Conservation (phyloP, 2,797 vertebrate genomes). For the Spinibarbus caldwelli region DNA sequence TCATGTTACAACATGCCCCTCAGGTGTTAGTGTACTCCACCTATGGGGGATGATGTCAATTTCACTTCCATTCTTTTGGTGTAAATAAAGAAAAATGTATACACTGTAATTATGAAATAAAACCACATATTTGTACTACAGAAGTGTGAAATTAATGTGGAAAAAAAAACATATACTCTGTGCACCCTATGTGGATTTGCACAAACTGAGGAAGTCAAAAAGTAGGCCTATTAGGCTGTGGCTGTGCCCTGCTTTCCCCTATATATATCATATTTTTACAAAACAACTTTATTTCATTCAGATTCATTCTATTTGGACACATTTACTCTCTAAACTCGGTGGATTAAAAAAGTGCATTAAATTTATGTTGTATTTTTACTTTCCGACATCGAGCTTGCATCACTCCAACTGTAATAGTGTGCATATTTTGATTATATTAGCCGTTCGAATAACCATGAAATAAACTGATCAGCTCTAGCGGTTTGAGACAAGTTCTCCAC, state of each 20-base stretch:
- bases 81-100: no score
- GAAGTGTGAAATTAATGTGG: no score
- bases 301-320: neutral
- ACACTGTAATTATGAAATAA: no score
- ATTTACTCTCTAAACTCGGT: neutral
- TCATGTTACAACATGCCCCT: no score
- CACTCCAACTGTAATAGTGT: neutral
- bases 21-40: neutral
- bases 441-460: neutral
- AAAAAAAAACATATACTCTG: no score
- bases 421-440: neutral
- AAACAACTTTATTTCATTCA: neutral
- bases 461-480: neutral
- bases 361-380: neutral
- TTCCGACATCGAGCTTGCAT: neutral
- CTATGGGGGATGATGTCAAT: no score
- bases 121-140: no score
- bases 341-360: neutral
- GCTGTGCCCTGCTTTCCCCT: neutral
- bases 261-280: neutral
- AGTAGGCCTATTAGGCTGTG: no score
- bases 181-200: no score
- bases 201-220: neutral
- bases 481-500: no score
- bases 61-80: no score